Conservation (phyloP, 2,797 vertebrate species). For the Oceanodroma leucorhoa region DNA sequence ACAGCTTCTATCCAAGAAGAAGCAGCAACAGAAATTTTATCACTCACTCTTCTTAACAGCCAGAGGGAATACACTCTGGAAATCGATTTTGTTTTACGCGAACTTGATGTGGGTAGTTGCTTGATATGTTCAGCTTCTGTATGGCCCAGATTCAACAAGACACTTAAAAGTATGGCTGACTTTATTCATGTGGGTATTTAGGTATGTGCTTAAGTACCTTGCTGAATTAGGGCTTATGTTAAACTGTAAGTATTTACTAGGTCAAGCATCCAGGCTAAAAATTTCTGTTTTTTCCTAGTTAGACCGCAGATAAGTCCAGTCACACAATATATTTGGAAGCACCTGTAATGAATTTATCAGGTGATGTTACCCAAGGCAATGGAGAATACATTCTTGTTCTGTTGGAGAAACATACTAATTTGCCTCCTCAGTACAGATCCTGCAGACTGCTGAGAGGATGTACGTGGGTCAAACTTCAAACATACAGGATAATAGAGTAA, state of each 20-base stretch:
- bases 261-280: slow-evolving; percentile 6
- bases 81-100: slow-evolving; percentile 42
- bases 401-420: neutral
- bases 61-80: slow-evolving; percentile 47
- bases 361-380: neutral
- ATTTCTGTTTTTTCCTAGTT: slow-evolving; percentile 8
- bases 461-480: neutral
- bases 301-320: neutral
- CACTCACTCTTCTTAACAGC: slow-evolving; percentile 31
- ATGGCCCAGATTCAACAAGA: slow-evolving; percentile 46
- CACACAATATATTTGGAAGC: neutral
- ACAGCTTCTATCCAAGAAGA: neutral
- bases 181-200: slow-evolving; percentile 46
- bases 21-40: neutral
- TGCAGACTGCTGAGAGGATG: neutral
- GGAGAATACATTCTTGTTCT: neutral
- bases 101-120: slow-evolving; percentile 27
- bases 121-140: slow-evolving; percentile 54
- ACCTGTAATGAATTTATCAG: neutral
- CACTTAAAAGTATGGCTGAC: slow-evolving; percentile 33
- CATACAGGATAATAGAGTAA: neutral
- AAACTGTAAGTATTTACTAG: neutral
- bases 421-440: neutral
- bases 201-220: slow-evolving; percentile 47
- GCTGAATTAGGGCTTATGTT: slow-evolving; percentile 1